These are phyloP conservation scores for Morpho achilles DNA, from an alignment of 2,888 invertebrate species.

Conservation along the genomic window DNA sequence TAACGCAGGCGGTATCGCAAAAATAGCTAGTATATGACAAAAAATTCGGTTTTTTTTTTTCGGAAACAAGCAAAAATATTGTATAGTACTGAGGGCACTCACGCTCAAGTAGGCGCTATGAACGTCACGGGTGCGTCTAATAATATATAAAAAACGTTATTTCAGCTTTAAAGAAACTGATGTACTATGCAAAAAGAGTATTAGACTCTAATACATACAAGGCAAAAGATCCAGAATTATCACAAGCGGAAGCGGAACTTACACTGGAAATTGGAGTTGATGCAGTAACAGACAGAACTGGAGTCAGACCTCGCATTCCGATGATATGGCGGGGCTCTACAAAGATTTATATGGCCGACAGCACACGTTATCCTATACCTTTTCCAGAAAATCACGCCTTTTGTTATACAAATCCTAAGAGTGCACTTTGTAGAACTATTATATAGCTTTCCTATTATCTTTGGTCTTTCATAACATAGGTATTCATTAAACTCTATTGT, in stretches of 20 bases:
- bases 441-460: slow-evolving; percentile 21
- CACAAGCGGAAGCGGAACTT: slow-evolving; percentile 16
- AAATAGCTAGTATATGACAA: too few relatives aligned
- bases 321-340: slow-evolving; percentile 27
- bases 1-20: too few relatives aligned
- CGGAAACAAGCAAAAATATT: too few relatives aligned
- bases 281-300: neutral
- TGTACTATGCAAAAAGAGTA: neutral
- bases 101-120: too few relatives aligned
- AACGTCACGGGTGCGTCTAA: too few relatives aligned
- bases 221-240: slow-evolving; percentile 3
- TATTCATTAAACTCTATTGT: too few relatives aligned
- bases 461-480: too few relatives aligned
- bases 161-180: neutral
- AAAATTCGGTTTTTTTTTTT: too few relatives aligned
- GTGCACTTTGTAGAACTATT: slow-evolving; percentile 41
- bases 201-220: neutral
- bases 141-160: neutral
- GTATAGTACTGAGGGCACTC: too few relatives aligned
- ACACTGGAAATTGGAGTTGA: slow-evolving; percentile 11
- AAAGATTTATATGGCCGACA: slow-evolving; percentile 42
- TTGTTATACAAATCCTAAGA: slow-evolving; percentile 48
- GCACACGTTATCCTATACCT: slow-evolving; percentile 45
- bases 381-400: slow-evolving; percentile 51
- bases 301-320: neutral